Conservation (phyloP, 2,797 vertebrate species). For the Typhlichthys subterraneus region DNA sequence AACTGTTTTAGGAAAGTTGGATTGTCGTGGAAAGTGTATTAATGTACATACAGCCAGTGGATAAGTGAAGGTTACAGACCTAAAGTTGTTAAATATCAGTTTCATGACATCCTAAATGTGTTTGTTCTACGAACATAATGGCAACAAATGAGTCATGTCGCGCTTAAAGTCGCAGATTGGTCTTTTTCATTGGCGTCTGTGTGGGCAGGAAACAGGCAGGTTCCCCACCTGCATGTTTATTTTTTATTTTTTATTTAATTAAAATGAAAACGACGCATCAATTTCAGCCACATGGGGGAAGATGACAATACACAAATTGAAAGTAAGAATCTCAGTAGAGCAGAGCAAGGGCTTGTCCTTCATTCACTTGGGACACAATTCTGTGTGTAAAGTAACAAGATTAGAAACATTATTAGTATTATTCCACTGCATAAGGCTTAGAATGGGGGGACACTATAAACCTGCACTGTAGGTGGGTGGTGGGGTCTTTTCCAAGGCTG, state of each 20-base stretch:
- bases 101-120: background rate
- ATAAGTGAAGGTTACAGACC: background rate
- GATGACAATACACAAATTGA: slow-evolving; percentile 86
- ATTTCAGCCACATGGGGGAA: slow-evolving; percentile 69
- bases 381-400: slow-evolving; percentile 81
- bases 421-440: slow-evolving; percentile 59
- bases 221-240: slow-evolving; percentile 59
- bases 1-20: slow-evolving; percentile 41
- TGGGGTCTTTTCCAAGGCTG: background rate
- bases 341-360: slow-evolving; percentile 66
- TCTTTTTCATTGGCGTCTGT: slow-evolving; percentile 52
- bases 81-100: background rate
- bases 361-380: slow-evolving; percentile 81
- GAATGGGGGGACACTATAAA: slow-evolving; percentile 7
- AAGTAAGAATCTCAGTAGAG: slow-evolving; percentile 76
- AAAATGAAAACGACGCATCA: slow-evolving; percentile 78
- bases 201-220: slow-evolving; percentile 30
- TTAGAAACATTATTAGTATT: slow-evolving; percentile 80
- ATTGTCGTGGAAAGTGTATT: slow-evolving; percentile 11
- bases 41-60: background rate
- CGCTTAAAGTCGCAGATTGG: slow-evolving; percentile 11
- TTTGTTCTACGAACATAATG: slow-evolving; percentile 2
- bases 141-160: background rate
- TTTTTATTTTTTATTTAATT: slow-evolving; percentile 80
- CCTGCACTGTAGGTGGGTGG: background rate